Base-by-base conservation (phyloP, 1,140 invertebrate genomes). In the Octopus sinensis region DNA sequence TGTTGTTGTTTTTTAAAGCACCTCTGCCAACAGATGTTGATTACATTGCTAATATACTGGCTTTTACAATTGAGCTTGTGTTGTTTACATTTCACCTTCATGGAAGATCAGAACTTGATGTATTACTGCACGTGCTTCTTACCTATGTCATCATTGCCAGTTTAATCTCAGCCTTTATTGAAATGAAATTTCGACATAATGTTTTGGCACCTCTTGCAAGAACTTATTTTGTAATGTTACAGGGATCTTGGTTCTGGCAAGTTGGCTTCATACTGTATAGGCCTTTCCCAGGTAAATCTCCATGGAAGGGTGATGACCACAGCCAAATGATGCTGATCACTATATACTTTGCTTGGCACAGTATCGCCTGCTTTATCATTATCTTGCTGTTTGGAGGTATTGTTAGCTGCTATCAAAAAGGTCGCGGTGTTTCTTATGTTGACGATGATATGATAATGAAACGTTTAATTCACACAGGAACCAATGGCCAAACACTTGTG, bases 221-320 rank as follows among this genome's bases (percentile, higher is more conserved):
- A 51, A 81, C 87, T 4, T 92, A 90, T 83, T 90, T 91, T 77
- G 87, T 90, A 3, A 79, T 92, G 4, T 83, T 92, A 51, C 92
- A 92, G 82, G 92, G 92, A 6, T 91, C 91, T 0, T 93, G 92
- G 92, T 93, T 93, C 86, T 91, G 88, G 84, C 91, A 92, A 81
- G 87, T 92, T 7, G 92, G 90, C 0, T 92, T 92, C 86, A 92
- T 92, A 80, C 85, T 93, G 52, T 92, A 92, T 84, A 91, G 90
- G n/a, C 92, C 92, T 6, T 79, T 88, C 23, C 82, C 86, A 1
- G 88, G 87, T 6, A 83, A 85, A 13, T 84, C 84, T 17, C 79
- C 75, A 12, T 92, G 92, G 92, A 87, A 92, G 43, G 79, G 86
- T n/a, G 85, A 91, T 0, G 85, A 90, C 82, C 91, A 92, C 83